Percentiles rank a stretch among this genome's conserved stretches.
These are phyloP conservation scores for Cosmorhoe ocellata DNA, from an alignment of 2,888 invertebrate species.

Conservation along the genomic window DNA sequence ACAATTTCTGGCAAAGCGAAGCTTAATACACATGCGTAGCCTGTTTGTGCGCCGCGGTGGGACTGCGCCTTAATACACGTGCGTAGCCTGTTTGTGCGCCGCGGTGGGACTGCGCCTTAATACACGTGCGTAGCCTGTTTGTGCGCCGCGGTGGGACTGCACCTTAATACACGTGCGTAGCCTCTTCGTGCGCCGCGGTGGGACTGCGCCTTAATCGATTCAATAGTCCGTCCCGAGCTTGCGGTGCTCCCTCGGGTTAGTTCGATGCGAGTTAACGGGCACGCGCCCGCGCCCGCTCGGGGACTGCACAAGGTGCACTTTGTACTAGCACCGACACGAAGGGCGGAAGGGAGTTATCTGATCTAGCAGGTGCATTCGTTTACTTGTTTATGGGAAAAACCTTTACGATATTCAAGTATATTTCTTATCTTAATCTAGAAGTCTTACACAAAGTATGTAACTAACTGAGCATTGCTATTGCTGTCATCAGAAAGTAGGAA, in stretches of 20 bases:
- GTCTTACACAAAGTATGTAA: not conserved
- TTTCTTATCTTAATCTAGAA: no score
- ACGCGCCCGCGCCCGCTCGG: slow-evolving; percentile 32
- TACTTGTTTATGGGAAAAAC: slow-evolving; percentile 4
- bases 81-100: no score
- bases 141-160: no score
- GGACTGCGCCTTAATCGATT: slow-evolving; percentile 11
- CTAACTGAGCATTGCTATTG: slow-evolving; percentile 15
- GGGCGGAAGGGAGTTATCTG: slow-evolving; percentile 56
- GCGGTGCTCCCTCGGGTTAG: slow-evolving; percentile 5
- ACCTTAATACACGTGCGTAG: no score
- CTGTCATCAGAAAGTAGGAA: slow-evolving; percentile 22
- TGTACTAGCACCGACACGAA: slow-evolving; percentile 32
- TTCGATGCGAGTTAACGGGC: slow-evolving; percentile 16
- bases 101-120: no score
- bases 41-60: no score
- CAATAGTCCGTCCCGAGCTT: slow-evolving; percentile 2
- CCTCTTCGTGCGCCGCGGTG: no score
- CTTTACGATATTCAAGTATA: not conserved
- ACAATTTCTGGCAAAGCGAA: no score
- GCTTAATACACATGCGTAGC: no score
- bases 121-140: no score
- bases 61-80: no score
- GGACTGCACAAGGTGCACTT: slow-evolving; percentile 34
- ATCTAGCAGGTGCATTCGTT: slow-evolving; percentile 45